Base-by-base conservation (phyloP, 2,888 invertebrate species). In the Melikaiella ostensackeni region DNA sequence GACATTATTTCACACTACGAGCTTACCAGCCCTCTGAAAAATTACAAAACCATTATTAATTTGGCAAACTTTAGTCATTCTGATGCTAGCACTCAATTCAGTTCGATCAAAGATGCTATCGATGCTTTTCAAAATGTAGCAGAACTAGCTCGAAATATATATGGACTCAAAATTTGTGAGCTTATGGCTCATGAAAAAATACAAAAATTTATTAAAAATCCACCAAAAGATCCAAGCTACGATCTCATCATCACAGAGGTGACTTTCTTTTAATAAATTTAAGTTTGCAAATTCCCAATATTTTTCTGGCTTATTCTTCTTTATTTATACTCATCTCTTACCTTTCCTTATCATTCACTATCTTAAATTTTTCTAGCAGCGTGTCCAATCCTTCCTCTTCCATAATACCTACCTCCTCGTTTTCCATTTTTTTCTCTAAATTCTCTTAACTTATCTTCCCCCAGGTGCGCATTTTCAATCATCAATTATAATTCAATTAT, bases 1-100 rank as follows among this genome's bases (percentile, higher is more conserved):
- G 88, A 87, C 33, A 84, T 88, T 4, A 80, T 88, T 9, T 86
- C 91, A 74, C 87, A 89, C 62, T 89, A 90, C 61, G 88, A 90
- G 0, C 74, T 85, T 42, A 87, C 87, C 74, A 80, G 87, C 16
- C 78, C 82, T 57, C 84, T 87, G 63, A 38, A 84, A 0, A 91
- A 88, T 82, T 85, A 91, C 64, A 86, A 83, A 2, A 90, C 92
- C n/a, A 82, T 79, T 59, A 16, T 85, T 8, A 57, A 70, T 3
- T 84, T 85, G 4, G 79, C 83, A 24, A 50, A 79, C 8, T 77
- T 83, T 3, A 79, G 83, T 13, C 21, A 30, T n/a, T 46, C 27
- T 42, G 1, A 42, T 7, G 79, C 75, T 0, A 74, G 75, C 0
- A 77, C 24, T 24, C 13, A 27, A 27, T 46, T 66, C 11, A 16